A percentile compares a stretch with the other conserved stretches of the same genome.
These are phyloP conservation scores for Clarias macrocephalus DNA, from an alignment of 2,113 vertebrate species.

Conservation along the genomic window DNA sequence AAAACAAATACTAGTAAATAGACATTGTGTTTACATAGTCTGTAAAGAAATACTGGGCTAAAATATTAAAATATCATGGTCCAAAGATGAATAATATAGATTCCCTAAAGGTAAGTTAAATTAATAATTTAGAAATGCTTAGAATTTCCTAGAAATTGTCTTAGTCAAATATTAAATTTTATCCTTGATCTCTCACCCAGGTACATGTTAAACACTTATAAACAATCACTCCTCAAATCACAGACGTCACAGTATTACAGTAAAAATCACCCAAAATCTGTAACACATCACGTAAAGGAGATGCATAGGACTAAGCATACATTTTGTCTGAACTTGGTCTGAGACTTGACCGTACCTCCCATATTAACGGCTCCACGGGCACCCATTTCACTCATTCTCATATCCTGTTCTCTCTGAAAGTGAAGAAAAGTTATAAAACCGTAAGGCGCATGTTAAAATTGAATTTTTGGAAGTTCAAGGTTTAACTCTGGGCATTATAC, in stretches of 20 bases:
- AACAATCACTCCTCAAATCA: not conserved
- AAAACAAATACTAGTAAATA: not conserved
- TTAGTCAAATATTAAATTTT: not conserved
- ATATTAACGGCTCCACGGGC: slow-evolving; percentile 97
- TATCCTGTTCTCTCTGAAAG: slow-evolving; percentile 99
- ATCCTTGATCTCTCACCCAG: not conserved
- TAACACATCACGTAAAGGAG: slow-evolving; percentile 13
- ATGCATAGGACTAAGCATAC: slow-evolving; percentile 65
- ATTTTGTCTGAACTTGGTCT: slow-evolving; percentile 57
- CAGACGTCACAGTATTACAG: not conserved
- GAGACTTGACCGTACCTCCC: slow-evolving; percentile 89
- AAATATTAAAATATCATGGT: not conserved
- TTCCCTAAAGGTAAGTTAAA: not conserved
- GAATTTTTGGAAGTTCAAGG: not conserved
- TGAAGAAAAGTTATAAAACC: slow-evolving; percentile 73
- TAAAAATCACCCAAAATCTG: not conserved
- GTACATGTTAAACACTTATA: not conserved
- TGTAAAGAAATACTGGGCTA: not conserved
- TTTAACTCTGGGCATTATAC: not conserved
- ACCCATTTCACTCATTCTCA: slow-evolving; percentile 98
- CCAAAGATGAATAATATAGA: not conserved
- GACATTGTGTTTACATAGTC: not conserved
- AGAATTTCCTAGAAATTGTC: not conserved
- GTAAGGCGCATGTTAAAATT: slow-evolving; percentile 40
- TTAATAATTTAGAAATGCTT: not conserved